phyloP scores from a whole-genome alignment of 2,888 invertebrate genomes.

The Chaetogeoica ovagalla region DNA sequence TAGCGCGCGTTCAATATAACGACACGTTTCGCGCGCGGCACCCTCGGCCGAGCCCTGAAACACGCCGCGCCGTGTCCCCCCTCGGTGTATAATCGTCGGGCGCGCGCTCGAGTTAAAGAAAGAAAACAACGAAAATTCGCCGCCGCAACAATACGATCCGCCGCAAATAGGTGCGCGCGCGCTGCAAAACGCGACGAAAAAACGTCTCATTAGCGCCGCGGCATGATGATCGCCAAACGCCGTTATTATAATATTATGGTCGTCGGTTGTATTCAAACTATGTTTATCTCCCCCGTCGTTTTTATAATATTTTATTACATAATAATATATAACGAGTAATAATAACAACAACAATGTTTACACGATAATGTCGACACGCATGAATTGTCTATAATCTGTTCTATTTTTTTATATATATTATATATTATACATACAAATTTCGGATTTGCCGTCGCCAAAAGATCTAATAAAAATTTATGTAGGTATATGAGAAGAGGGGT shows the following conservation, averaged over 20 bases:
- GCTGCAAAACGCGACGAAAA: conserved; percentile 24
- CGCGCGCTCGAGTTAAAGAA: conserved; percentile 25
- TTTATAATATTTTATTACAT: background rate
- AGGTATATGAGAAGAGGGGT: too few species aligned
- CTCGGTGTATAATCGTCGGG: conserved; percentile 20
- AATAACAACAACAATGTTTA: too few species aligned
- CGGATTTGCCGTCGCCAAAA: too few species aligned
- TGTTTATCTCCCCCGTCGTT: background rate
- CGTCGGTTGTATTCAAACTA: too few species aligned
- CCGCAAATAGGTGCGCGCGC: background rate
- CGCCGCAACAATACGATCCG: conserved; percentile 10
- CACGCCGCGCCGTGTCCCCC: background rate
- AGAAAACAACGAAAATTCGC: conserved; percentile 8
- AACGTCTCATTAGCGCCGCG: conserved; percentile 47
- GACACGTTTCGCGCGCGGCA: background rate
- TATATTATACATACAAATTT: too few species aligned
- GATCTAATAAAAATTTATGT: too few species aligned
- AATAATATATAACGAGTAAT: background rate
- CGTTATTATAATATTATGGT: conserved; percentile 20
- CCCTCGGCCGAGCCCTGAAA: conserved; percentile 34
- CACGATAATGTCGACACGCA: conserved; percentile 3
- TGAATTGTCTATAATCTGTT: conserved; percentile 13
- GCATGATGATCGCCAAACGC: conserved; percentile 25
- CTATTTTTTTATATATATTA: background rate
- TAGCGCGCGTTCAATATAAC: background rate